Conservation (phyloP, 23 tunicate species). For the Styela plicata region DNA sequence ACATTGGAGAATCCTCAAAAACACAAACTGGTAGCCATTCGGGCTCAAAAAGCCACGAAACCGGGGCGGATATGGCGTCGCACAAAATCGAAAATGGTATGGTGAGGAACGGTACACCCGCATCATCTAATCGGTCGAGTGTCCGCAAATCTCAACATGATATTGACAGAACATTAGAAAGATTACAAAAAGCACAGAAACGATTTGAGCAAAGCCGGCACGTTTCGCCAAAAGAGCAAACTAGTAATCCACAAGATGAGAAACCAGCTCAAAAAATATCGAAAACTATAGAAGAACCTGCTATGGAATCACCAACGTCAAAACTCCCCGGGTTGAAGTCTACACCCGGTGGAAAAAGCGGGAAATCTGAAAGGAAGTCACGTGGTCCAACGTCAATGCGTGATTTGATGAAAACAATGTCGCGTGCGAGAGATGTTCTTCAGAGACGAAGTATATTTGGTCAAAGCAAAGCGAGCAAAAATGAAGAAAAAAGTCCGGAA, state of each 20-base stretch:
- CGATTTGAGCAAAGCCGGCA: neutral
- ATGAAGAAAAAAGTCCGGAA: neutral
- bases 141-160: neutral
- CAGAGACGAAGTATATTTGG: slow-evolving; percentile 11
- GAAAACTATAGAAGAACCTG: neutral
- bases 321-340: neutral
- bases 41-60: neutral
- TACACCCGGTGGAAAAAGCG: neutral
- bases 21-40: neutral
- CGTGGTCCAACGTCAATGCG: slow-evolving; percentile 17
- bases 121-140: neutral
- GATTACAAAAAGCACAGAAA: neutral
- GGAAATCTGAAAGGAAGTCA: slow-evolving; percentile 1
- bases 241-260: neutral
- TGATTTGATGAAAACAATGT: slow-evolving; percentile 53
- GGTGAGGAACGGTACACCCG: neutral
- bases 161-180: neutral
- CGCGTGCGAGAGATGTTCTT: slow-evolving; percentile 37
- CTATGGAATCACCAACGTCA: neutral
- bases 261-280: neutral
- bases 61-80: neutral
- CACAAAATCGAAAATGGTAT: neutral
- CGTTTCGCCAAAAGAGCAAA: neutral
- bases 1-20: neutral
- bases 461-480: neutral